A percentile compares a stretch with the other conserved stretches of the same genome.
These are phyloP conservation scores for Pseudochirops corinnae DNA, from an alignment of 2,797 vertebrate genomes.

Conservation along the genomic window DNA sequence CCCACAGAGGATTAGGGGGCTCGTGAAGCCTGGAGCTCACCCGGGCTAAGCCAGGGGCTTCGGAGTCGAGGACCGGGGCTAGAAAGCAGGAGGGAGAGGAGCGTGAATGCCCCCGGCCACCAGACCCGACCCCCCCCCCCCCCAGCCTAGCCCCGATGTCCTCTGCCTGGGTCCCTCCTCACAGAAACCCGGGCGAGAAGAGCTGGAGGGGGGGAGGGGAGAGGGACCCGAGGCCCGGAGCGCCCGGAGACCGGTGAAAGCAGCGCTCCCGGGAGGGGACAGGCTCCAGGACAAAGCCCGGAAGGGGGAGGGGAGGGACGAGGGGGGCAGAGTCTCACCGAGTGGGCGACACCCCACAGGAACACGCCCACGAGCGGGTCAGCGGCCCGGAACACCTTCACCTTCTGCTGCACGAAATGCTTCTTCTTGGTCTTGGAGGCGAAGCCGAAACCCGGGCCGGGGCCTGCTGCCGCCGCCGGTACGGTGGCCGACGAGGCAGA, in stretches of 20 bases:
- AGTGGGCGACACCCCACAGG: slow-evolving; percentile 95
- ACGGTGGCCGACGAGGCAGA: slow-evolving; percentile 70
- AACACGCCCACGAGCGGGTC: slow-evolving; percentile 93
- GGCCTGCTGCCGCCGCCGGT: slow-evolving; percentile 77
- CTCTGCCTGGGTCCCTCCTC: neutral
- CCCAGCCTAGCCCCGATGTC: neutral
- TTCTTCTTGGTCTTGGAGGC: slow-evolving; percentile 95
- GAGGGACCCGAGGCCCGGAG: neutral
- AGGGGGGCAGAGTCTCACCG: slow-evolving; percentile 82
- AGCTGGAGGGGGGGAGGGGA: neutral
- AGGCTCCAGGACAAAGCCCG: neutral
- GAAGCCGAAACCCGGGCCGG: slow-evolving; percentile 83
- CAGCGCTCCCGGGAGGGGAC: neutral
- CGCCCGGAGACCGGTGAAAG: neutral
- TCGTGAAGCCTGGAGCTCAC: slow-evolving; percentile 35
- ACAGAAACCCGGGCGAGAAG: neutral
- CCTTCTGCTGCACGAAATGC: slow-evolving; percentile 95
- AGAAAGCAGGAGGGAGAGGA: slow-evolving; percentile 49
- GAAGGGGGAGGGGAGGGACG: neutral
- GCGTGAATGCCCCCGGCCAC: neutral
- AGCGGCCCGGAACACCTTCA: slow-evolving; percentile 93
- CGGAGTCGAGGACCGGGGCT: slow-evolving; percentile 38
- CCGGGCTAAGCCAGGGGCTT: slow-evolving; percentile 48
- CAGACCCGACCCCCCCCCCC: neutral
- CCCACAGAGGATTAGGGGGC: slow-evolving; percentile 40